Evolutionary conservation across 2,888 invertebrate species (phyloP).

Genomic region (Callinectes sapidus): DNA sequence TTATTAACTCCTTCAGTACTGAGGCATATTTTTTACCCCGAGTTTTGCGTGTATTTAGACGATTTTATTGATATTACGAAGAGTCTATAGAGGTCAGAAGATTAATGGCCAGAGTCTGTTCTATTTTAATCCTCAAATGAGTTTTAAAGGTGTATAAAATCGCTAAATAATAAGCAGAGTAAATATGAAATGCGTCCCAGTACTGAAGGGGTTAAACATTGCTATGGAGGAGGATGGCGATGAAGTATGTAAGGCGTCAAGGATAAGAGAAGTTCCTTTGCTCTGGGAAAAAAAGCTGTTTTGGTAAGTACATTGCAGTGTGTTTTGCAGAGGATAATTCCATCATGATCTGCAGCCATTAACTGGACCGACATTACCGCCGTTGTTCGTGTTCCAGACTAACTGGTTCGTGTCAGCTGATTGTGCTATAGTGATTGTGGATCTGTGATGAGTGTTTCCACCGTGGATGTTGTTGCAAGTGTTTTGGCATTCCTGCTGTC

Average conservation of each 20-base stretch:
- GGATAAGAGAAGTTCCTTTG: background rate
- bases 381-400: slow-evolving; percentile 1
- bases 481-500: background rate
- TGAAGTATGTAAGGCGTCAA: background rate
- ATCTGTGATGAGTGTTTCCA: background rate
- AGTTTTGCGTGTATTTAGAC: too few relatives aligned
- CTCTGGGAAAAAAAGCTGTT: background rate
- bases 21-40: too few relatives aligned
- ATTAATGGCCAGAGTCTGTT: too few relatives aligned
- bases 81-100: too few relatives aligned
- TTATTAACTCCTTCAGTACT: too few relatives aligned
- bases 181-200: too few relatives aligned
- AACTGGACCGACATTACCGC: background rate
- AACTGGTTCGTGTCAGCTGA: background rate
- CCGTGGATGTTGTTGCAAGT: background rate
- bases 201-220: background rate
- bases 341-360: background rate
- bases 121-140: too few relatives aligned
- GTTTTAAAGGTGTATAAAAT: too few relatives aligned
- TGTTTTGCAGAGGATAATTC: background rate
- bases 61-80: too few relatives aligned
- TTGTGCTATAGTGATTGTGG: background rate
- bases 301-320: background rate
- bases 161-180: too few relatives aligned
- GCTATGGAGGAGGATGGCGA: background rate